A percentile compares a stretch with the other conserved stretches of the same genome.
Conservation (phyloP, 2,888 invertebrate genomes). For the Tuta absoluta region DNA sequence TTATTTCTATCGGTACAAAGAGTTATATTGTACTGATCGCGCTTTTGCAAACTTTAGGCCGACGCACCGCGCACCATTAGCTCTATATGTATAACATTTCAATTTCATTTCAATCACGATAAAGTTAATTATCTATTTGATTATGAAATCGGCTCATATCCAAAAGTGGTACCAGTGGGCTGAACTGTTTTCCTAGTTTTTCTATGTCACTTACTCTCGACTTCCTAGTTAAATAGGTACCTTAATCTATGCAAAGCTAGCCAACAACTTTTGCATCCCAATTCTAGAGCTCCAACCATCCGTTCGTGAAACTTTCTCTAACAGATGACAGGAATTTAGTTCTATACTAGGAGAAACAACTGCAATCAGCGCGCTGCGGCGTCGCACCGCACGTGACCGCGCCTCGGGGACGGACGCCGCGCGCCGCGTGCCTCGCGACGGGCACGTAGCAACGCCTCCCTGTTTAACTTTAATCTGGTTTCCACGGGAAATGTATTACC, state of each 20-base stretch:
- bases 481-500: conserved; percentile 13
- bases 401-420: conserved; percentile 7
- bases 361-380: background rate
- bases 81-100: too few species aligned
- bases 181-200: too few species aligned
- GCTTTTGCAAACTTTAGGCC: too few species aligned
- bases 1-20: too few species aligned
- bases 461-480: conserved; percentile 21
- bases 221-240: too few species aligned
- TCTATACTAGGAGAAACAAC: conserved; percentile 6
- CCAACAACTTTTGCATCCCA: background rate
- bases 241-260: background rate
- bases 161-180: too few species aligned
- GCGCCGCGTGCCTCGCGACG: background rate
- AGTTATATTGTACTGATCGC: too few species aligned
- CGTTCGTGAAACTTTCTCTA: background rate
- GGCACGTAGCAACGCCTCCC: conserved; percentile 5
- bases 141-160: too few species aligned
- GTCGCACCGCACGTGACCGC: background rate
- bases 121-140: too few species aligned
- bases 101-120: too few species aligned
- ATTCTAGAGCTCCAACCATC: background rate
- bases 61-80: too few species aligned
- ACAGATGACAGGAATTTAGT: background rate
- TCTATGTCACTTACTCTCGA: too few species aligned